These are phyloP conservation scores for Pachyuromys duprasi DNA, from an alignment of 2,797 vertebrate species.

Conservation along the genomic window DNA sequence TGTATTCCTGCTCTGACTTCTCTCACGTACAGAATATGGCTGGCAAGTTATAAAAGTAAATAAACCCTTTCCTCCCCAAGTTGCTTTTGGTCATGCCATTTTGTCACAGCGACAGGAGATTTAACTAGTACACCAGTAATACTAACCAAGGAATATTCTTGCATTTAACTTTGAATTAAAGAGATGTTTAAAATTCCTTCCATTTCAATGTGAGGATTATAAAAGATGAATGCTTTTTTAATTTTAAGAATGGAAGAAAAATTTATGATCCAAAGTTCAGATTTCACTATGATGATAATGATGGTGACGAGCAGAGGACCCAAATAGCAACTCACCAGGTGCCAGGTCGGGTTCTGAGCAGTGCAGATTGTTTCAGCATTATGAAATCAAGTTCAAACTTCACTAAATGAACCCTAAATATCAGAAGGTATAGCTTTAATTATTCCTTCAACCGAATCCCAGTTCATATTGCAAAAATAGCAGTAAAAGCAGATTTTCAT, in stretches of 20 bases:
- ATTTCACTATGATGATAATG: neutral
- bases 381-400: conserved; percentile 20
- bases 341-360: neutral
- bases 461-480: conserved; percentile 51
- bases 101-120: neutral
- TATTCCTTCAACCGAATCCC: neutral
- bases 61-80: neutral
- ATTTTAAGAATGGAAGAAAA: conserved; percentile 25
- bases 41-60: neutral
- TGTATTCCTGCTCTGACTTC: neutral
- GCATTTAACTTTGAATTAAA: conserved; percentile 16
- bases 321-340: neutral
- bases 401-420: conserved; percentile 15
- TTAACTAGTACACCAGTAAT: neutral
- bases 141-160: conserved; percentile 22
- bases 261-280: neutral
- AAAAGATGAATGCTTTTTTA: neutral
- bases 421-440: neutral
- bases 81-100: neutral
- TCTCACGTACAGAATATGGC: no score
- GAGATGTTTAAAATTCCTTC: neutral
- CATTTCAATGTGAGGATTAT: neutral
- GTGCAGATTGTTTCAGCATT: conserved; percentile 24
- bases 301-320: neutral
- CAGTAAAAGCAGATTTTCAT: conserved; percentile 24